Evolutionary conservation across 2,113 vertebrate genomes (phyloP).

Genomic region (Varanus komodoensis): DNA sequence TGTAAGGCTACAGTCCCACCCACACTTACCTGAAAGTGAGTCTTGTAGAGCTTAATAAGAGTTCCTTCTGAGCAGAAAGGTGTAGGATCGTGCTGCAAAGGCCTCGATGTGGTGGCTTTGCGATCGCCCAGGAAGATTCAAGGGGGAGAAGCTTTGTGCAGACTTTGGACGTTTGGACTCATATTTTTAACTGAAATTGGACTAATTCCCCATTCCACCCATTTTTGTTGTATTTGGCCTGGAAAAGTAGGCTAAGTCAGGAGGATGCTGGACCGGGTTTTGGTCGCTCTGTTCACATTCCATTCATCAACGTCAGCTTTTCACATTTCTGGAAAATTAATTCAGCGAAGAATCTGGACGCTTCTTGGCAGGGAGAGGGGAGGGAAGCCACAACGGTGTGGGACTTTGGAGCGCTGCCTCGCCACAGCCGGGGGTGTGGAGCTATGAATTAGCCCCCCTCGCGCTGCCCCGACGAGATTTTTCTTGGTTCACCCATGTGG

Average conservation of each 20-base stretch:
- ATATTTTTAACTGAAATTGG: neutral
- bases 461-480: slow-evolving; percentile 60
- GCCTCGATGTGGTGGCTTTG: neutral
- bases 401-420: slow-evolving; percentile 66
- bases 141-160: accelerated
- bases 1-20: neutral
- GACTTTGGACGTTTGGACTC: accelerated
- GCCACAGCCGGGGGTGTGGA: slow-evolving; percentile 67
- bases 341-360: slow-evolving; percentile 19
- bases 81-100: neutral
- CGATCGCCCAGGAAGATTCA: neutral
- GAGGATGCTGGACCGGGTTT: slow-evolving; percentile 29
- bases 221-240: accelerated
- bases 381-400: slow-evolving; percentile 47
- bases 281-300: neutral
- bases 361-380: neutral
- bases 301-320: slow-evolving; percentile 18
- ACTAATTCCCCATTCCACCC: accelerated
- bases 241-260: slow-evolving; percentile 11
- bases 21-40: no score
- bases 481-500: slow-evolving; percentile 62
- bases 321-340: slow-evolving; percentile 55
- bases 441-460: slow-evolving; percentile 36
- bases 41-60: no score
- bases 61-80: no score